These are phyloP conservation scores for Drosophila histrio DNA, from an alignment of 2,888 invertebrate genomes.

Conservation along the genomic window DNA sequence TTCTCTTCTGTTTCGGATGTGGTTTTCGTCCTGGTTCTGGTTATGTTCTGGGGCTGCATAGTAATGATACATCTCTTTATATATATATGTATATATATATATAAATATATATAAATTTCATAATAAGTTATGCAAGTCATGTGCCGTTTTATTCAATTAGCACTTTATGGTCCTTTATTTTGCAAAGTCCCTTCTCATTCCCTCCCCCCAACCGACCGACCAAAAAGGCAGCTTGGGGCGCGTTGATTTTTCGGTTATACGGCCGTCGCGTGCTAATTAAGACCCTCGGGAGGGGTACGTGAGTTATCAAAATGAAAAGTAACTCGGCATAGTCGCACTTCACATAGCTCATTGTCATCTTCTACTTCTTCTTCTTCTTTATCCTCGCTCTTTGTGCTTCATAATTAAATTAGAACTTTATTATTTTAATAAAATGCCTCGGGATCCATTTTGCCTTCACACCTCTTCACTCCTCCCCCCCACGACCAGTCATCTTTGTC, in stretches of 20 bases:
- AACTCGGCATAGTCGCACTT: constrained; percentile 51
- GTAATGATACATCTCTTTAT: constrained; percentile 56
- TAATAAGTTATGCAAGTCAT: constrained; percentile 83
- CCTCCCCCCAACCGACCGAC: constrained; percentile 4
- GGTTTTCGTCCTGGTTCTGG: background rate
- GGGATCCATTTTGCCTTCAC: constrained; percentile 48
- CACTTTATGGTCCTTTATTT: constrained; percentile 81
- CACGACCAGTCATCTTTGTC: constrained; percentile 21
- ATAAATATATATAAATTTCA: constrained; percentile 60
- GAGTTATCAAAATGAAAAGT: constrained; percentile 81
- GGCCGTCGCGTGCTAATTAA: constrained; percentile 78
- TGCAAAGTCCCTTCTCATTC: constrained; percentile 35
- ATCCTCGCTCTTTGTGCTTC: constrained; percentile 52
- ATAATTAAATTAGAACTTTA: constrained; percentile 79
- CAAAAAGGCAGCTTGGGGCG: constrained; percentile 52
- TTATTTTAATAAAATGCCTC: constrained; percentile 78
- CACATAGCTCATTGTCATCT: constrained; percentile 20
- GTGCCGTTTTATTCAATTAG: constrained; percentile 83
- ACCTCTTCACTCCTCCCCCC: background rate
- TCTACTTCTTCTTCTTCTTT: constrained; percentile 10
- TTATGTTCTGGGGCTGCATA: constrained; percentile 52
- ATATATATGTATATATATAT: constrained; percentile 43
- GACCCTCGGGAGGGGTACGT: constrained; percentile 75
- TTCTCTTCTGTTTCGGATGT: background rate
- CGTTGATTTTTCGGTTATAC: constrained; percentile 81